Evolutionary conservation across 2,888 invertebrate species (phyloP).

Genomic region (Dascillus cervinus): DNA sequence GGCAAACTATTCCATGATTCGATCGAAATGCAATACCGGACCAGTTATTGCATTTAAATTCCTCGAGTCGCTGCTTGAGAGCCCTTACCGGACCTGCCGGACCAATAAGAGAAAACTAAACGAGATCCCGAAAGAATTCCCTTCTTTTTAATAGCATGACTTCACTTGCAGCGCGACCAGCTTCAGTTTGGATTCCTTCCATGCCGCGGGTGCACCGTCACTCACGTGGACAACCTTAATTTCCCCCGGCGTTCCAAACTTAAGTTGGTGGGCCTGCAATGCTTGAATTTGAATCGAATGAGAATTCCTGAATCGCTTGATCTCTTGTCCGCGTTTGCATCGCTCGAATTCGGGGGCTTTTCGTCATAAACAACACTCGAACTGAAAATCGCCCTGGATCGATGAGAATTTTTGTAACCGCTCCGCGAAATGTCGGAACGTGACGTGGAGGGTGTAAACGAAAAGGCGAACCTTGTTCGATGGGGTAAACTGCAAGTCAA

Average conservation of each 20-base stretch:
- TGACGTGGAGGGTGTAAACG: constrained; percentile 19
- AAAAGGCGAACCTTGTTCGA: constrained; percentile 25
- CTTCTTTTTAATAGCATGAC: constrained; percentile 28
- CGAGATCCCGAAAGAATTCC: constrained; percentile 28
- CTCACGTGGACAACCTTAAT: not conserved
- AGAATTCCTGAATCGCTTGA: constrained; percentile 31
- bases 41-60: constrained; percentile 41
- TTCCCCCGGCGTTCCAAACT: too few species aligned
- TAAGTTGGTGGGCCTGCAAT: too few species aligned
- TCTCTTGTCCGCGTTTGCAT: constrained; percentile 32
- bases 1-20: constrained; percentile 36
- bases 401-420: too few species aligned
- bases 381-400: too few species aligned
- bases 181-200: constrained; percentile 1
- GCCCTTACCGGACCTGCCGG: constrained; percentile 20
- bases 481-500: constrained; percentile 23
- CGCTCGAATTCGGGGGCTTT: too few species aligned
- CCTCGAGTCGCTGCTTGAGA: constrained; percentile 27
- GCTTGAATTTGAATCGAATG: constrained; percentile 30
- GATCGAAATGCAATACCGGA: constrained; percentile 24
- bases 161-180: constrained; percentile 22
- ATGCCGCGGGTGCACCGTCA: not conserved
- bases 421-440: too few species aligned
- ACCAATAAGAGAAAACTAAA: constrained; percentile 29
- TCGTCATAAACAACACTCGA: too few species aligned